Base-by-base conservation (phyloP, 2,888 invertebrate genomes). In the Cepaea hortensis region DNA sequence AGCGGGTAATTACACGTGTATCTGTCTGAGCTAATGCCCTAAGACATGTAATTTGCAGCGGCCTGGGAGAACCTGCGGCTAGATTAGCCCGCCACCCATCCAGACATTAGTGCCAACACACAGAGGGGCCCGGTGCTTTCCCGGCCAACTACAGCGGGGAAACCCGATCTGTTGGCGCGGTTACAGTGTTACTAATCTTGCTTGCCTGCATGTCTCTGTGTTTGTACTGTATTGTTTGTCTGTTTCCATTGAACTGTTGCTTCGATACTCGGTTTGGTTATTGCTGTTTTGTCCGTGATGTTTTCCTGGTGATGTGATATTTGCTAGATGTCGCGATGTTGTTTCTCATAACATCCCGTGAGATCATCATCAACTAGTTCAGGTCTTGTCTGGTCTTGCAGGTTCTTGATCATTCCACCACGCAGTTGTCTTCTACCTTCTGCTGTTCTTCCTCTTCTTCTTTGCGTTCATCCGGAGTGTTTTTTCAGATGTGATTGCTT, bases 71-170 rank as follows among this genome's bases (percentile, higher is more conserved):
- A 18, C 3, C 35, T 15, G 65, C 62, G 6, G 3, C 65, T 15
- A 15, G 15, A 65, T 18, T 80, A 55, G 3, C 82, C 5, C 11
- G 73, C 75, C 75, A 65, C 75, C 62, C 75, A 73, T 84, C 75
- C 62, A 75, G 73, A 70, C 68, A 70, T 85, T 80, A 85, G 79
- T 80, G 85, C 72, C 85, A 85, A 1, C 23, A 15, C 7, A 13
- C 55, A 55, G 50, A 23, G 62, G 23, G 55, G 55, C 55, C 11
- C 35, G 72, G 55, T 11, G 23, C 5, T 23, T 70, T 85, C 72
- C 48, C 55, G 13, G 68, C 35, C 55, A 50, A 50, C 35, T 70
- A 55, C 61, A 48, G n/a, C 23, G 7, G 62, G 35, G 85, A 72
- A 85, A 85, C 35, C n/a, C 70, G 79, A 85, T 80, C 46, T 50